Percentiles rank a stretch among this genome's conserved stretches.
Evolutionary conservation across 2,113 vertebrate species (phyloP).

Genomic region (Gila orcuttii): DNA sequence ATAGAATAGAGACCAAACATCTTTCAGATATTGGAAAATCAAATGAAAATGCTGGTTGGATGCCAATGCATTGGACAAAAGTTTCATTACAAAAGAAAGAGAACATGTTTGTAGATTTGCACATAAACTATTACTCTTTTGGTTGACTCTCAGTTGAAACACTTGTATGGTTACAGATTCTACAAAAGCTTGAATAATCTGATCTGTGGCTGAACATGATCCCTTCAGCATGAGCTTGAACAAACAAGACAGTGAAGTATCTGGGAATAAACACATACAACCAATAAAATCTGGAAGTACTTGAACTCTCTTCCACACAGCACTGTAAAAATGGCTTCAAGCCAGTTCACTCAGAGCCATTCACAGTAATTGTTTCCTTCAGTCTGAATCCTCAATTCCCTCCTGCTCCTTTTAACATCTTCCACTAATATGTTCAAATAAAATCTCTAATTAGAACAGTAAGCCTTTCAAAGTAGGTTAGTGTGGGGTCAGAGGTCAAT

Average conservation of each 20-base stretch:
- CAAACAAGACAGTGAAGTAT: conserved; percentile 49
- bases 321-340: conserved; percentile 68
- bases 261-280: conserved; percentile 59
- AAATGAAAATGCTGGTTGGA: conserved; percentile 19
- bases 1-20: conserved; percentile 42
- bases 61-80: conserved; percentile 30
- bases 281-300: conserved; percentile 83
- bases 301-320: conserved; percentile 73
- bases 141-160: neutral
- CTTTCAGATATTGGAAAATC: conserved; percentile 15
- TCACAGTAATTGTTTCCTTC: conserved; percentile 87
- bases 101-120: conserved; percentile 31
- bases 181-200: conserved; percentile 22
- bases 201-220: neutral
- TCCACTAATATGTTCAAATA: conserved; percentile 84
- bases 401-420: neutral
- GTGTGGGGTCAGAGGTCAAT: conserved; percentile 67
- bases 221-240: conserved; percentile 13
- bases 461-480: conserved; percentile 89
- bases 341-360: conserved; percentile 75
- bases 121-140: neutral
- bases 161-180: neutral
- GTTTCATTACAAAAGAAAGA: conserved; percentile 35
- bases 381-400: conserved; percentile 67
- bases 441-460: conserved; percentile 88